Base-by-base conservation (phyloP, 2,113 vertebrate genomes). In the Etia nguti region DNA sequence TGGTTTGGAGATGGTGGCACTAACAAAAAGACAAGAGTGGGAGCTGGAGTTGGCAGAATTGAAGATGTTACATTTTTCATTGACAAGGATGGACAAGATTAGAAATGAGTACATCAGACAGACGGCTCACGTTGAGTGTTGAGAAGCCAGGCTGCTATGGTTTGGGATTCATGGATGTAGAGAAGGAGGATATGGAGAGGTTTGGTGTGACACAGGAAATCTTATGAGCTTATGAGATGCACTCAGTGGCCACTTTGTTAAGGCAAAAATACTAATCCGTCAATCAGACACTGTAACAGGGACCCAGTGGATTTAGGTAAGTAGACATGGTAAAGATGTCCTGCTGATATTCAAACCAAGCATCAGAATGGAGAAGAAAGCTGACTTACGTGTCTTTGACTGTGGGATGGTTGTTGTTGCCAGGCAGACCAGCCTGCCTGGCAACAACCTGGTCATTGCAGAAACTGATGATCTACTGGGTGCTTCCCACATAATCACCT, bases 251-350 rank as follows among this genome's bases (percentile, higher is more conserved):
- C 62, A 41, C 62, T 41, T 68, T 41, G 62, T 41, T 41, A 41
- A 68, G 11, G 12, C 0, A 41, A 68, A 41, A 24, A 22, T 41
- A 68, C 7, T 24, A 26, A 73, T 46, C 41, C 13, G 15, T 70
- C 65, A 46, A 6, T 6, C 13, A 46, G 13, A 46, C 3, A 22
- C 60, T 38, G 60, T 43, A 24, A 43, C 38, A 46, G 8, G 38
- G 41, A 73, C 3, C 65, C 22, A 10, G 38, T 73, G 68, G 22
- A 18, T 46, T 18, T 41, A 46, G 41, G 22, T 43, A 26, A 26
- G 13, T 10, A 73, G 5, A 41, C 1, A 46, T 0, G 38, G 38
- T 18, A 24, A 29, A 48, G 41, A 29, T 10, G 6, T 29, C 41
- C 24, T 73, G 15, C 41, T 29, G 68, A 29, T 18, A 26, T 48